phyloP scores from a whole-genome alignment of 2,113 vertebrate genomes.

The Limnothrissa miodon region DNA sequence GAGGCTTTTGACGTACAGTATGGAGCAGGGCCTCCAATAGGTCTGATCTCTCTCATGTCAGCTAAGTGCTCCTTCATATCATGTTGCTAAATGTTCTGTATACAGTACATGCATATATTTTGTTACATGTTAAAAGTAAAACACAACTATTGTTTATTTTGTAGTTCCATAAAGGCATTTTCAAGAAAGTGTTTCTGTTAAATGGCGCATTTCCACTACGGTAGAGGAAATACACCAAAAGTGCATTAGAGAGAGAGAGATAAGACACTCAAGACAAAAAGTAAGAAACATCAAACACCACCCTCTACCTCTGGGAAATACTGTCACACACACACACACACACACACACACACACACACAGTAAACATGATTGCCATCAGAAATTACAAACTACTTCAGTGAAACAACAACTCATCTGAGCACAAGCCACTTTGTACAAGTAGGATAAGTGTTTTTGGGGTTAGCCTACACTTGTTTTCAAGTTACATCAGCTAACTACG shows the following conservation, averaged over 20 bases:
- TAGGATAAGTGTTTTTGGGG: not conserved
- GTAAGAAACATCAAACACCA: not conserved
- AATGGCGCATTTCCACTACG: too few species aligned
- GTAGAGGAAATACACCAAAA: too few species aligned
- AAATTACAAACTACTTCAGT: not conserved
- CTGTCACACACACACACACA: not conserved
- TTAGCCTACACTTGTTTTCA: not conserved
- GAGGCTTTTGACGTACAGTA: too few species aligned
- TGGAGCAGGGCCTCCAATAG: not conserved
- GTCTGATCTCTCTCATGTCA: not conserved
- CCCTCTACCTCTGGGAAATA: not conserved
- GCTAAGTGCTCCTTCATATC: not conserved
- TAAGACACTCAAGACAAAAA: not conserved
- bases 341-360: not conserved
- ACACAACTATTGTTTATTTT: too few species aligned
- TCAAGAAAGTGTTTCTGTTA: not conserved
- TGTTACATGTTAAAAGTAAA: too few species aligned
- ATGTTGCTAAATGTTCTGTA: not conserved
- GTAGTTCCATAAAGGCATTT: not conserved
- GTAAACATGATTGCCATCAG: not conserved
- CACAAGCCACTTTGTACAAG: not conserved
- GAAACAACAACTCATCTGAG: not conserved
- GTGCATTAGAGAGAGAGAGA: too few species aligned
- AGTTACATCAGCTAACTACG: not conserved
- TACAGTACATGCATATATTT: too few species aligned